Base-by-base conservation (phyloP, 1,140 invertebrate species). In the Trissolcus basalis region DNA sequence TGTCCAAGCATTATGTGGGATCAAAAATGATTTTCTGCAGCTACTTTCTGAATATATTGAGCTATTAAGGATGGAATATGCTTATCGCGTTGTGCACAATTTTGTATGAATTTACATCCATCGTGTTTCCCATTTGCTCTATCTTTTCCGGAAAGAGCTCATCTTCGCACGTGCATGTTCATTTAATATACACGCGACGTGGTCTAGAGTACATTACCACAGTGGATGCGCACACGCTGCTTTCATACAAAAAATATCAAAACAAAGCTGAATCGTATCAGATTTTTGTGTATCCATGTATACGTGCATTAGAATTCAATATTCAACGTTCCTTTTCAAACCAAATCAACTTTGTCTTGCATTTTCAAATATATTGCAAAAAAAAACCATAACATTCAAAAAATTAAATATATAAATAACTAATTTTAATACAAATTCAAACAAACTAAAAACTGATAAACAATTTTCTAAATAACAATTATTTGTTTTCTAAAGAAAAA, bases 61-160 rank as follows among this genome's bases (percentile, higher is more conserved):
- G 47, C 64, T 67, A 67, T 67, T 67, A 67, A 58, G 54, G 36
- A 49, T 58, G 27, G 64, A 58, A 58, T 67, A 67, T 67, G 54
- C 53, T 67, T 67, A 67, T 58, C 54, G 48, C 47, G 47, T 51
- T 50, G 48, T 19, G 53, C 64, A 67, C 64, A 67, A 58, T 58
- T 67, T 67, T 50, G 63, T 67, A 35, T 13, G 15, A 67, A 67
- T 67, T 67, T 67, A 67, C 64, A 58, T 67, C 51, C 33, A 65
- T 56, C 53, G 43, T 4, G 36, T 48, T 55, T n/a, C 9, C 53
- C 44, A 33, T 65, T 56, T 56, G 51, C 53, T 56, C 63, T 39
- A 68, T 58, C 19, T 45, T 15, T 58, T 43, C 15, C 33, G 47
- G 27, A 51, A 68, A 51, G 15, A 51, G 48, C 45, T 68, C 64